Percentiles rank a stretch among this genome's conserved stretches.
These are phyloP conservation scores for Lipophrys pholis DNA, from an alignment of 2,113 vertebrate genomes.

Conservation along the genomic window DNA sequence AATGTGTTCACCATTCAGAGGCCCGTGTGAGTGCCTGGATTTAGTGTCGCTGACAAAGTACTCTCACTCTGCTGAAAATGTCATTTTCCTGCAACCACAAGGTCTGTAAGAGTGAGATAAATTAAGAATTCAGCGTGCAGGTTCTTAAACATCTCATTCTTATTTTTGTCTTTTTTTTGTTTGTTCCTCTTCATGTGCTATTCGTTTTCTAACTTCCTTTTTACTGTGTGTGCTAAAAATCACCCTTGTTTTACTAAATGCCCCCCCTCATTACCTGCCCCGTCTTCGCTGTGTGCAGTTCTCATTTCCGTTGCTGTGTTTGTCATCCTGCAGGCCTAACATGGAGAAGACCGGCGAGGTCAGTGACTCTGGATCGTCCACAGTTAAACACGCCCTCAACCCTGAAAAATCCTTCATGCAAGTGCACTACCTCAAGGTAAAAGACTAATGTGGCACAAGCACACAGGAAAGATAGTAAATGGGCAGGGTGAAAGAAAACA, in stretches of 20 bases:
- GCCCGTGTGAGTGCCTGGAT: conserved; percentile 51
- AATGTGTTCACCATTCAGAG: conserved; percentile 58
- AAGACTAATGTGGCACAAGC: background rate
- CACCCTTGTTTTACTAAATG: conserved; percentile 23
- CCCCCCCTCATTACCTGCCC: conserved; percentile 23
- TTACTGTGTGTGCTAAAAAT: conserved; percentile 11
- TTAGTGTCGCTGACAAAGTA: conserved; percentile 63
- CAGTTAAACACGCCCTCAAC: conserved; percentile 93
- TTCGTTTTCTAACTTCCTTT: conserved; percentile 1
- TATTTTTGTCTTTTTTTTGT: conserved; percentile 23
- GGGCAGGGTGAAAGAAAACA: background rate
- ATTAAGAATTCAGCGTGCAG: background rate
- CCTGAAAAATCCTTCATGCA: conserved; percentile 96
- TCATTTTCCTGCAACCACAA: conserved; percentile 44
- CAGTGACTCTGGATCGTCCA: conserved; percentile 89
- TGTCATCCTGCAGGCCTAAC: conserved; percentile 86
- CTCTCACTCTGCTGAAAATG: conserved; percentile 46
- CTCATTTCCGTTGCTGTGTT: conserved; percentile 28
- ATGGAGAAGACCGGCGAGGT: conserved; percentile 89
- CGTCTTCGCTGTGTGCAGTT: background rate
- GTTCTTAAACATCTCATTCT: background rate
- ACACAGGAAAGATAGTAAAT: background rate
- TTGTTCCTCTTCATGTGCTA: background rate
- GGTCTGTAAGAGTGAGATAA: conserved; percentile 10
- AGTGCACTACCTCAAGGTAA: conserved; percentile 97